Base-by-base conservation (phyloP, 2,113 vertebrate species). In the Alligator mississippiensis region DNA sequence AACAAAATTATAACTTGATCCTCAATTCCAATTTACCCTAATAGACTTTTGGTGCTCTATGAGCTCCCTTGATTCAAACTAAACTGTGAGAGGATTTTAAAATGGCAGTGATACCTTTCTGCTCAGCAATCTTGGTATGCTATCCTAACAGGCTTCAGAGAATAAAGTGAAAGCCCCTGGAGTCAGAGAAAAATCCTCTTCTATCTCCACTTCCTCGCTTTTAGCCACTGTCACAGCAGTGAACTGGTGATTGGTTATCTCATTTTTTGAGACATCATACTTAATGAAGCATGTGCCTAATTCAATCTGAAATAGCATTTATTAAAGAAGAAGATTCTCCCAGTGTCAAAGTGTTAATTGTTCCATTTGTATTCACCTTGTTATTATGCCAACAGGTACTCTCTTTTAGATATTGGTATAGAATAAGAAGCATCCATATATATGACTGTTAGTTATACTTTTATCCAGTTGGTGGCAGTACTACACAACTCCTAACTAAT, bases 391-490 rank as follows among this genome's bases (percentile, higher is more conserved):
- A 38, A 38, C 19, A 72, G 19, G 30, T 72, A 38, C n/a, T 70
- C 16, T 18, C 66, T 70, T 70, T 70, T 11, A 34, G n/a, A 70
- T 70, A 70, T 21, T 70, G n/a, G 34, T 70, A 30, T 70, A 70
- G 61, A 62, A 24, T 24, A 62, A 62, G 24, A 11, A 11, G 24
- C 12, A 24, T 25, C 25, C 61, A 62, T 11, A 60, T 77, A 34
- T 2, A 60, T 77, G 64, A 84, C 28, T n/a, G 1, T 21, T n/a
- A 5, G 24, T 13, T 68, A 4, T 64, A 22, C 21, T 72, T 0
- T 64, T 87, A 14, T 85, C 97, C 98, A 66, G 80, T 78, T 82
- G 97, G 94, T 94, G 97, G 97, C 98, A 95, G 80, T 83, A 17
- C 85, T 38, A 68, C 28, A 55, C 92, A 64, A 12, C 6, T 80